Conservation (phyloP, 1,140 invertebrate species). For the Homalodisca vitripennis region DNA sequence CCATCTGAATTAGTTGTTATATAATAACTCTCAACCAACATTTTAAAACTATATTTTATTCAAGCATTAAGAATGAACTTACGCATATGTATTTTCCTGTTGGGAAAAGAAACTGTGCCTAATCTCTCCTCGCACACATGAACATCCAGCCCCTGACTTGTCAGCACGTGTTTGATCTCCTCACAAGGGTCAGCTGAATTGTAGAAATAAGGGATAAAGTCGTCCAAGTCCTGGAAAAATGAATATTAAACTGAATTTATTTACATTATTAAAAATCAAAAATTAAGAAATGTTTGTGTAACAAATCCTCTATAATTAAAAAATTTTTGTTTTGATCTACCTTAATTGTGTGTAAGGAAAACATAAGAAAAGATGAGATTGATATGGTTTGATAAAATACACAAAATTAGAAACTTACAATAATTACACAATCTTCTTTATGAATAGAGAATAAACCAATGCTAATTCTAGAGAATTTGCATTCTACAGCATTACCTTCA, state of each 20-base stretch:
- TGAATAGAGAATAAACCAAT: too few species aligned
- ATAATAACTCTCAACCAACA: too few species aligned
- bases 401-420: neutral
- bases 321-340: neutral
- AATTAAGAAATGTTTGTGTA: neutral
- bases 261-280: neutral
- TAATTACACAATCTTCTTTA: too few species aligned
- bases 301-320: neutral
- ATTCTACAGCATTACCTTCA: slow-evolving; percentile 48
- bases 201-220: slow-evolving; percentile 65
- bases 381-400: neutral
- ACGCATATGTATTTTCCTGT: neutral
- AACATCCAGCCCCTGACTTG: slow-evolving; percentile 64
- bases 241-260: neutral
- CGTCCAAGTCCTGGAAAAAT: slow-evolving; percentile 53
- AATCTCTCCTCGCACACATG: slow-evolving; percentile 39
- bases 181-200: slow-evolving; percentile 60
- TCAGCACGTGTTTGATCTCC: slow-evolving; percentile 59
- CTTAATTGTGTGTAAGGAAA: neutral
- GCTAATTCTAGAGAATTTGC: too few species aligned
- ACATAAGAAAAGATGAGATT: neutral
- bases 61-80: slow-evolving; percentile 12
- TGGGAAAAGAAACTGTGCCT: slow-evolving; percentile 11
- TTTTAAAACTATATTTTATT: slow-evolving; percentile 35
- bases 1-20: too few species aligned